Base-by-base conservation (phyloP, 2,113 vertebrate genomes). In the Eleginops maclovinus region DNA sequence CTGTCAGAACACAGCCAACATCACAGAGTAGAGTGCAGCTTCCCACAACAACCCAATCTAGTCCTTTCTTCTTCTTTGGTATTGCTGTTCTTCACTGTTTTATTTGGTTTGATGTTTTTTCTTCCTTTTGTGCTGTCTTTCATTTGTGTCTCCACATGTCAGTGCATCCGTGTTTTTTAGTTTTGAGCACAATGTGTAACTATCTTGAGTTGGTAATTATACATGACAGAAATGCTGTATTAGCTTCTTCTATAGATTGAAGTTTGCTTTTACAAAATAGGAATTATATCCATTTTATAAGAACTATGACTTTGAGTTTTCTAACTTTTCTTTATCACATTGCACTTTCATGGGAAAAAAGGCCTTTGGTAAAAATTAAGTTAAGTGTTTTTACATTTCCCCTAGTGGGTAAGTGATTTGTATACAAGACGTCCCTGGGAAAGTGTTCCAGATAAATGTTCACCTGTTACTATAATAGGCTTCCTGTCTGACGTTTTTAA, bases 1-100 rank as follows among this genome's bases (percentile, higher is more conserved):
- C 79, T 91, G 91, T 89, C 88, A 91, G 83, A 87, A 78, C 84
- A 83, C 70, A 56, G 72, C 4, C 26, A 89, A 83, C 89, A 92
- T 91, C 83, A 86, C 69, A 85, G 85, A 87, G 71, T 71, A 55
- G 80, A 79, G 70, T 72, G 79, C 49, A 64, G 82, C 78, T 78
- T 62, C 1, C 0, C 72, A 90, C 82, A 79, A 88, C 77, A 88
- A 83, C 72, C 66, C 63, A 73, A 80, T 85, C 82, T 62, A 66
- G 8, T 21, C 46, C 24, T 81, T 82, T 85, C 68, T 84, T 88
- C 64, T 78, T 55, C 13, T 16, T 62, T 47, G 15, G 16, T 24
- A 14, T 12, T 62, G 50, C 16, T 9, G 8, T 47, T 59, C 36
- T 26, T 61, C 3, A 13, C 19, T 62, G 28, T 40, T 62, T 72